These are phyloP conservation scores for Amblyraja radiata DNA, from an alignment of 2,797 vertebrate genomes.

Conservation along the genomic window DNA sequence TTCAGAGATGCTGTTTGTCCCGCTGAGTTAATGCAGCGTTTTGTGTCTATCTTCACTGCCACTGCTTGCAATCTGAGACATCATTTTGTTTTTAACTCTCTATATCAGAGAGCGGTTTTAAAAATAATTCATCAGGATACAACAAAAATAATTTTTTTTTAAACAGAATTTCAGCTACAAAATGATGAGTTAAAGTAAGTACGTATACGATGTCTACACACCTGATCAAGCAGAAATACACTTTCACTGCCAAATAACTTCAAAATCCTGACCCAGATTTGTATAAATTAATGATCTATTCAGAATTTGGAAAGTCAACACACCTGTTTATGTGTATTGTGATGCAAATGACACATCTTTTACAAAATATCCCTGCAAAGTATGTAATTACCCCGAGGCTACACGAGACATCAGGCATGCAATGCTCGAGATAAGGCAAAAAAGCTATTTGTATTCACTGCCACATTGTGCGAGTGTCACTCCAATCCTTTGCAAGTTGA, in stretches of 20 bases:
- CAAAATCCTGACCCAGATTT: not conserved
- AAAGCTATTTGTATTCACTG: slow-evolving; percentile 8
- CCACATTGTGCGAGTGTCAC: not conserved
- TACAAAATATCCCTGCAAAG: not conserved
- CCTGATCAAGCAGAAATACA: not conserved
- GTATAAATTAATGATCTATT: not conserved
- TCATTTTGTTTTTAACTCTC: not conserved
- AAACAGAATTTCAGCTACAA: not conserved
- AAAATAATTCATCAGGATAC: not conserved
- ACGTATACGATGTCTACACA: not conserved
- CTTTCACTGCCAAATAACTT: not conserved
- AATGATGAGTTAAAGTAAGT: not conserved
- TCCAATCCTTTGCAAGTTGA: not conserved
- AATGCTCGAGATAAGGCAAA: slow-evolving; percentile 27
- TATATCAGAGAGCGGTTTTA: not conserved
- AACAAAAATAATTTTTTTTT: not conserved
- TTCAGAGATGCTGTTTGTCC: too few relatives aligned
- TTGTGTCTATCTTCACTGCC: too few relatives aligned
- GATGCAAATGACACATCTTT: slow-evolving; percentile 13
- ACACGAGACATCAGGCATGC: not conserved
- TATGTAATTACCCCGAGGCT: not conserved
- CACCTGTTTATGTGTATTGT: not conserved
- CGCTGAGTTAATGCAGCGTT: too few relatives aligned
- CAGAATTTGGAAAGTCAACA: not conserved
- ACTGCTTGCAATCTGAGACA: not conserved